Percentiles rank a stretch among this genome's conserved stretches.
Conservation (phyloP, 2,113 vertebrate genomes). For the Neogobius melanostomus region DNA sequence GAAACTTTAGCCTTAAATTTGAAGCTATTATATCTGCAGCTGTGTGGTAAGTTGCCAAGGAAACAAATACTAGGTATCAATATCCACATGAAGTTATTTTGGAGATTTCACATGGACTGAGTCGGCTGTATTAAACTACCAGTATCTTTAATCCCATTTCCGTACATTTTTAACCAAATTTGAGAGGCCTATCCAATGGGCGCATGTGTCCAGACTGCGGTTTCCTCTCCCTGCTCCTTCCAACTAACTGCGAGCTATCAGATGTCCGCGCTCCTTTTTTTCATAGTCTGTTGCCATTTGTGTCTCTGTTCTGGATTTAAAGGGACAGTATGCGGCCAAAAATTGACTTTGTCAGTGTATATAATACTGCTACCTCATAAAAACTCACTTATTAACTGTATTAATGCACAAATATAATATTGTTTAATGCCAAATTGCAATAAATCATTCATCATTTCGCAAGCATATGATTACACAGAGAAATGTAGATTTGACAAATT, state of each 20-base stretch:
- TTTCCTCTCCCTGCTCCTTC: conserved; percentile 37
- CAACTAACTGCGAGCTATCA: conserved; percentile 40
- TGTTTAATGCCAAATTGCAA: too few species aligned
- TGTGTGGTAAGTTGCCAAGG: conserved; percentile 8
- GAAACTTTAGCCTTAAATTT: neutral
- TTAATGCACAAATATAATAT: too few species aligned
- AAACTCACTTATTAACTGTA: too few species aligned
- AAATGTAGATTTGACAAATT: too few species aligned
- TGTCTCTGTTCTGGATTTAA: conserved; percentile 28
- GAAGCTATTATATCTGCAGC: neutral
- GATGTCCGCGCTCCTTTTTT: conserved; percentile 40
- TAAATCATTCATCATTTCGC: too few species aligned
- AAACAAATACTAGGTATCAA: neutral
- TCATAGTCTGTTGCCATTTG: conserved; percentile 14
- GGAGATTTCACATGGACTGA: neutral
- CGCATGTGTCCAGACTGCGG: conserved; percentile 31
- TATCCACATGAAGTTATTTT: conserved; percentile 1
- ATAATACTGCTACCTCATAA: too few species aligned
- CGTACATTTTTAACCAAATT: conserved; percentile 6
- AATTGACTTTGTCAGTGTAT: too few species aligned
- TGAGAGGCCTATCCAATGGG: neutral
- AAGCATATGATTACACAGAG: too few species aligned
- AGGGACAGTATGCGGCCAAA: neutral
- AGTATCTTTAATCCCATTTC: neutral
- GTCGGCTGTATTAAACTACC: conserved; percentile 4